Base-by-base conservation (phyloP, 2,888 invertebrate species). In the Steromphala cineraria region DNA sequence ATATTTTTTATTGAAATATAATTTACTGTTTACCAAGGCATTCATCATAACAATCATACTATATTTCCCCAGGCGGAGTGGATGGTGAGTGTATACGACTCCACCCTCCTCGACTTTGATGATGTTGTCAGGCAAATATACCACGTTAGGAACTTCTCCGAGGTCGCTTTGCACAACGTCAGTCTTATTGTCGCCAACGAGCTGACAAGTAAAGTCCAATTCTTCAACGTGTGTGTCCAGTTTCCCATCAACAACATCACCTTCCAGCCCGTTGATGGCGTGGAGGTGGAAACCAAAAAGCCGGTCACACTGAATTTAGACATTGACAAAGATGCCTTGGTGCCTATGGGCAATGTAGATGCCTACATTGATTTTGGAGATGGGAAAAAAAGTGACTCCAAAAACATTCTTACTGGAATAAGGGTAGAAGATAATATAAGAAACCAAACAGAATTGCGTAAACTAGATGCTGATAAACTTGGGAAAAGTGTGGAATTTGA, bases 101-200 rank as follows among this genome's bases (percentile, higher is more conserved):
- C 79, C 17, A 62, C 36, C 1, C 40, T 79, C 4, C 55, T 71
- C 24, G 36, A 53, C 15, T 79, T 71, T n/a, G 31, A 53, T 17
- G 79, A 56, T 17, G 55, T 28, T 24, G 74, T 79, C n/a, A 21
- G 56, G 10, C 21, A 24, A 31, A 21, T 79, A 55, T 53, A 56
- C 36, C 74, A 75, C 24, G 24, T 36, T 15, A 21, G 56, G 7
- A 56, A 52, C 19, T 79, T 53, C 46, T 31, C 67, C 24, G 75
- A 52, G 5, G 46, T 75, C 5, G 74, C 21, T 4, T 7, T 52
- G 2, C 52, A 53, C 21, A 79, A 75, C 52, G 55, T 79, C 15
- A 79, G 71, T 15, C 13, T 79, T 19, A 75, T 79, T 4, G 79
- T 56, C 17, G 53, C 79, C 15, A 79, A 79, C 46, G 75, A 79